A percentile compares a stretch with the other conserved stretches of the same genome.
Evolutionary conservation across 1,140 invertebrate genomes (phyloP).

Genomic region (Drosophila prosaltans): DNA sequence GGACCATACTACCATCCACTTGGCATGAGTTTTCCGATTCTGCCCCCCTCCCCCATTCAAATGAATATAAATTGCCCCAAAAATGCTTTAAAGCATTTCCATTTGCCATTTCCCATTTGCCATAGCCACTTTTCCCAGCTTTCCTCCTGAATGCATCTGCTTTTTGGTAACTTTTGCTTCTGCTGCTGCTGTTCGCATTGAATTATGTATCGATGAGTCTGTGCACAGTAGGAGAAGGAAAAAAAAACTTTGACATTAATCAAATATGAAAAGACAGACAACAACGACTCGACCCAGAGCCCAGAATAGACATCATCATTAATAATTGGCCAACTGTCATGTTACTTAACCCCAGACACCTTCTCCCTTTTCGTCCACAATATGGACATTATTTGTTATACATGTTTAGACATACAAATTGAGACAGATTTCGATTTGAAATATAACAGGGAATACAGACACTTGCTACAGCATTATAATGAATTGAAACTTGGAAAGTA

Average conservation of each 20-base stretch:
- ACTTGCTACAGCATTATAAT: background rate
- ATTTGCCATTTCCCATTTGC: background rate
- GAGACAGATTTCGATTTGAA: conserved; percentile 1
- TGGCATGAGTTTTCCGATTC: background rate
- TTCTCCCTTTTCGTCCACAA: background rate
- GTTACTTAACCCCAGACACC: conserved; percentile 38
- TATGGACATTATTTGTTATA: conserved; percentile 11
- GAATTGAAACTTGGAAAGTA: background rate
- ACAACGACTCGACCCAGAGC: background rate
- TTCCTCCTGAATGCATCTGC: background rate
- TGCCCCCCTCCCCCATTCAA: background rate
- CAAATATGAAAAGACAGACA: conserved; percentile 33
- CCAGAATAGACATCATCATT: conserved; percentile 36
- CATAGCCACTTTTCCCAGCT: background rate
- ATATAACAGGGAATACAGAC: background rate
- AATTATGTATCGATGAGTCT: conserved; percentile 18
- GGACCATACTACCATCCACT: background rate
- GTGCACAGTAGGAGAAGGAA: background rate
- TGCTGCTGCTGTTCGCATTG: background rate
- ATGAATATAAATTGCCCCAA: conserved; percentile 7
- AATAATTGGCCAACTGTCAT: conserved; percentile 51
- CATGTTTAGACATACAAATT: conserved; percentile 13
- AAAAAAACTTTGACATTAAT: conserved; percentile 32
- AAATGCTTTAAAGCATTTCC: conserved; percentile 9
- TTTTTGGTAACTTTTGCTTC: background rate